Evolutionary conservation across 2,113 vertebrate genomes (phyloP).

Genomic region (Aspiorhynchus laticeps): DNA sequence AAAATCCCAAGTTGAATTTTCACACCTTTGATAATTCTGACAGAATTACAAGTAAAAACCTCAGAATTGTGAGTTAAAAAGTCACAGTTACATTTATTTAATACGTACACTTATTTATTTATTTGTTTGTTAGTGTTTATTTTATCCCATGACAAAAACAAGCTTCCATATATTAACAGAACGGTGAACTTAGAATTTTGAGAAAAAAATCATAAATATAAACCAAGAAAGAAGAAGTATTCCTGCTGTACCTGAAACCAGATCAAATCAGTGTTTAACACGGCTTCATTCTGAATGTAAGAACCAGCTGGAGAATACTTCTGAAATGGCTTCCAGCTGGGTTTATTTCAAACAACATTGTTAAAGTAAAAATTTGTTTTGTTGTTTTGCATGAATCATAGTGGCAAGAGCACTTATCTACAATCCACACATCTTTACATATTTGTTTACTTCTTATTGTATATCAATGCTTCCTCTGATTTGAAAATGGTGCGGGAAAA

Average conservation of each 20-base stretch:
- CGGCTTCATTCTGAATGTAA: neutral
- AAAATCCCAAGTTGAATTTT: too few relatives aligned
- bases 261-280: slow-evolving; percentile 11
- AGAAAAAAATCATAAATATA: too few relatives aligned
- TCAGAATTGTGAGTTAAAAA: too few relatives aligned
- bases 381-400: slow-evolving; percentile 19
- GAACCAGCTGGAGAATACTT: neutral
- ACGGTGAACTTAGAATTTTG: too few relatives aligned
- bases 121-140: too few relatives aligned
- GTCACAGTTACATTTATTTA: too few relatives aligned
- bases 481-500: neutral
- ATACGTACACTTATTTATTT: too few relatives aligned
- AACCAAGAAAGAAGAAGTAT: neutral
- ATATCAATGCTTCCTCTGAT: neutral
- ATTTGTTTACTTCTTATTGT: slow-evolving; percentile 9
- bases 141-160: too few relatives aligned
- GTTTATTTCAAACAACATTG: slow-evolving; percentile 7
- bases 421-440: slow-evolving; percentile 2
- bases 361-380: neutral
- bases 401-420: neutral
- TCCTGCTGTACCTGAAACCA: slow-evolving; percentile 10
- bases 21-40: too few relatives aligned
- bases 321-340: slow-evolving; percentile 15
- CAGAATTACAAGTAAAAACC: too few relatives aligned
- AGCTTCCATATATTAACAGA: too few relatives aligned